Base-by-base conservation (phyloP, 2,888 invertebrate genomes). In the Phaedon cochleariae region DNA sequence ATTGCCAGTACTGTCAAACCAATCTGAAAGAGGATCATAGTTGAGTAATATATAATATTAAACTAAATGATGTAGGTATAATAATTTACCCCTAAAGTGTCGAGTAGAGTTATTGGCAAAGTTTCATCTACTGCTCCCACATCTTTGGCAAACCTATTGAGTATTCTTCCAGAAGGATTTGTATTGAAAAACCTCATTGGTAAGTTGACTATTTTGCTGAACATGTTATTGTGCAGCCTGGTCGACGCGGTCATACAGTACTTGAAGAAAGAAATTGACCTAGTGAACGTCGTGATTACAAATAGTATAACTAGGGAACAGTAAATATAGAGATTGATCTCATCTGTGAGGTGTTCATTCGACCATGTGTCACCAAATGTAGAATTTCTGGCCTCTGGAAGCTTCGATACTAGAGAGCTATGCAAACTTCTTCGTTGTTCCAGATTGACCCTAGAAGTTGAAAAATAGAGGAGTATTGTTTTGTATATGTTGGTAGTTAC, bases 61-160 rank as follows among this genome's bases (percentile, higher is more conserved):
- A n/a, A n/a, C n/a, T n/a, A n/a, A n/a, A n/a, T n/a, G n/a, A n/a
- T n/a, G n/a, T n/a, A n/a, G n/a, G n/a, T n/a, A 52, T n/a, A 29
- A 26, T 26, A 57, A 45, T 57, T 62, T 65, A 75, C 76, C 62
- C 74, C 70, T 18, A 77, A 80, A 7, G 83, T 82, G 80, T 86
- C 86, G 62, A 86, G 84, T 59, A 86, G 69, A 1, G 84, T 83
- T 15, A 74, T 72, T 0, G 86, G 85, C 26, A 86, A 70, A 18
- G 83, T 59, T 72, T 86, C 86, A 74, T 87, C 86, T 5, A 86
- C 82, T 0, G 85, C 80, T 0, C 85, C 89, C 76, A 90, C 86
- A 76, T 91, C 91, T 77, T 90, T 90, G 1, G 90, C 88, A 77
- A 91, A 90, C 51, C 91, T 83, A 81, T 90, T 91, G 45, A 91